phyloP scores from a whole-genome alignment of 2,888 invertebrate species.

The Hydraecia micacea region DNA sequence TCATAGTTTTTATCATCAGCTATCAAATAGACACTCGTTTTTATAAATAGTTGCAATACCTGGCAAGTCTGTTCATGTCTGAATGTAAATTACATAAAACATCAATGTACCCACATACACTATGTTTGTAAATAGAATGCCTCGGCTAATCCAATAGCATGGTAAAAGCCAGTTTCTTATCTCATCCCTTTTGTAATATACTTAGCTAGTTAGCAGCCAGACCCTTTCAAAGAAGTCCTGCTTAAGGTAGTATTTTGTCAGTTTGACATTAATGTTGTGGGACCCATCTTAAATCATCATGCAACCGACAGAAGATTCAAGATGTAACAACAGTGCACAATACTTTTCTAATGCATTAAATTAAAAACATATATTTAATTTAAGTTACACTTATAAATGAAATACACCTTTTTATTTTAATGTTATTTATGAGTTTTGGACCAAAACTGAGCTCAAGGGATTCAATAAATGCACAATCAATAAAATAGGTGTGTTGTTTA shows the following conservation, averaged over 20 bases:
- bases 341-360: constrained; percentile 5
- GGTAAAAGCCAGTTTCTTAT: constrained; percentile 12
- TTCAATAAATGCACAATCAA: constrained; percentile 2
- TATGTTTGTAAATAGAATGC: constrained; percentile 10
- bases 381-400: neutral
- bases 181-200: neutral
- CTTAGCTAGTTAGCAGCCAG: neutral
- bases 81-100: constrained; percentile 23
- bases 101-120: constrained; percentile 3
- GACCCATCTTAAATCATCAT: neutral
- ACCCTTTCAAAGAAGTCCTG: neutral
- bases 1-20: constrained; percentile 19
- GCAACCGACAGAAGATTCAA: neutral
- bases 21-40: constrained; percentile 39
- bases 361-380: neutral
- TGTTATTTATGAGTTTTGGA: neutral
- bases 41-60: constrained; percentile 39
- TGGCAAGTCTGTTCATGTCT: constrained; percentile 8
- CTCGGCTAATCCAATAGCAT: constrained; percentile 14
- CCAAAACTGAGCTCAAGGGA: neutral
- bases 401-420: neutral
- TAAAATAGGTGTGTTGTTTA: constrained; percentile 4
- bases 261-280: neutral
- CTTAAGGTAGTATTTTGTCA: neutral
- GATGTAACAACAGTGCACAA: neutral